These are phyloP conservation scores for Telmatherina bonti DNA, from an alignment of 2,797 vertebrate species.

Conservation along the genomic window DNA sequence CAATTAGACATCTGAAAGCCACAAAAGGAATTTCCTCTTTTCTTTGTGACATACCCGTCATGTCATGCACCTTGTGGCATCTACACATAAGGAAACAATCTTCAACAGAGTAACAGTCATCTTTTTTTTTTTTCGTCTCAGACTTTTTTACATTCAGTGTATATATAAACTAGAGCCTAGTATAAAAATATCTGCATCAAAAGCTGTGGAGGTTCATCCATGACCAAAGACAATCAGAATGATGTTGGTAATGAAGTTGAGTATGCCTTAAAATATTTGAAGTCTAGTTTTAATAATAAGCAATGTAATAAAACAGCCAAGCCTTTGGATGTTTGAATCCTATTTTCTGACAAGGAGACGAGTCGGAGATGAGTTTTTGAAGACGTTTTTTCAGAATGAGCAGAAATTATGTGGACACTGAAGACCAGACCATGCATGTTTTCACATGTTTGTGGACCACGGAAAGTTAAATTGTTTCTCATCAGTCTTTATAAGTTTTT, in stretches of 20 bases:
- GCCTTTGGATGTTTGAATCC: conserved; percentile 12
- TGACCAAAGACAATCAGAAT: conserved; percentile 85
- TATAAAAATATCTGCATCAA: conserved; percentile 64
- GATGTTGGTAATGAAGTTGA: conserved; percentile 58
- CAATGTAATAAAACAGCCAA: conserved; percentile 39
- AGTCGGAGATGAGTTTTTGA: conserved; percentile 23
- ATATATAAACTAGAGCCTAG: conserved; percentile 67
- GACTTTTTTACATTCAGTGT: conserved; percentile 54
- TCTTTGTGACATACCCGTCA: conserved; percentile 7
- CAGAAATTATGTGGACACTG: conserved; percentile 9
- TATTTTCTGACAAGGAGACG: conserved; percentile 24
- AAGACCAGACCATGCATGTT: conserved; percentile 41
- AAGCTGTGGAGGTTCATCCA: conserved; percentile 73
- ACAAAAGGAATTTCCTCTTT: conserved; percentile 35
- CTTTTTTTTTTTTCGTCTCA: not conserved
- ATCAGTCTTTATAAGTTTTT: conserved; percentile 17
- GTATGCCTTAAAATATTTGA: conserved; percentile 80
- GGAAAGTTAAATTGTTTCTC: conserved; percentile 6
- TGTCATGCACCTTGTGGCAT: conserved; percentile 5
- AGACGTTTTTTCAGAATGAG: conserved; percentile 19
- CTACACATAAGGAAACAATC: conserved; percentile 16
- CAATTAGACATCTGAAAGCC: conserved; percentile 16
- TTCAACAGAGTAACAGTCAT: conserved; percentile 22
- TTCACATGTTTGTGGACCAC: conserved; percentile 43
- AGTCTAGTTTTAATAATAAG: conserved; percentile 56